phyloP scores from a whole-genome alignment of 2,113 vertebrate species.

The Athene cunicularia region DNA sequence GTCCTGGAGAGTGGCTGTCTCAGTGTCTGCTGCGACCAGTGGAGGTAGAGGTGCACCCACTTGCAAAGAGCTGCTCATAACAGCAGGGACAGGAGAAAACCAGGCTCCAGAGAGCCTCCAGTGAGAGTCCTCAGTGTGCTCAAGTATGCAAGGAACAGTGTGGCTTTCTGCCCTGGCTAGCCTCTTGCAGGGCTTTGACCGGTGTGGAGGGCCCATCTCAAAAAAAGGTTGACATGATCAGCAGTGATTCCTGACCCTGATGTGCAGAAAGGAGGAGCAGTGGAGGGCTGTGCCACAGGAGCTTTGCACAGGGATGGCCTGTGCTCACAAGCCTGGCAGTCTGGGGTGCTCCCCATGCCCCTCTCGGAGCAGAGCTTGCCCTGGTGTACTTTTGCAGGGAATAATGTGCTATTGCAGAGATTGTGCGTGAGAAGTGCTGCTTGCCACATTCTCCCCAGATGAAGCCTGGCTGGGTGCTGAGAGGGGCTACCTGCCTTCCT shows the following conservation, averaged over 20 bases:
- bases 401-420: background rate
- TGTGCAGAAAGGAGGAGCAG: background rate
- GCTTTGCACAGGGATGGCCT: accelerated
- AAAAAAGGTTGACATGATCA: background rate
- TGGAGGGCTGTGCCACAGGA: background rate
- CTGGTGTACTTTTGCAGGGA: background rate
- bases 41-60: background rate
- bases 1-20: background rate
- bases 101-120: background rate
- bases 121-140: background rate
- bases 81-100: background rate
- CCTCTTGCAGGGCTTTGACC: background rate
- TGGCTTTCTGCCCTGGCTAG: background rate
- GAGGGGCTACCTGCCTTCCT: background rate
- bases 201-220: background rate
- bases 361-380: background rate
- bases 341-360: background rate
- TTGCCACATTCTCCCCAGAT: accelerated
- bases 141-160: background rate
- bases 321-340: accelerated
- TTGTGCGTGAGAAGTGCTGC: background rate
- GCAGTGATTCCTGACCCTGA: background rate
- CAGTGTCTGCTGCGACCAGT: accelerated
- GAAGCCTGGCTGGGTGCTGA: background rate
- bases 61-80: background rate